phyloP scores from a whole-genome alignment of 2,888 invertebrate genomes.

The Chrysomela aeneicollis region DNA sequence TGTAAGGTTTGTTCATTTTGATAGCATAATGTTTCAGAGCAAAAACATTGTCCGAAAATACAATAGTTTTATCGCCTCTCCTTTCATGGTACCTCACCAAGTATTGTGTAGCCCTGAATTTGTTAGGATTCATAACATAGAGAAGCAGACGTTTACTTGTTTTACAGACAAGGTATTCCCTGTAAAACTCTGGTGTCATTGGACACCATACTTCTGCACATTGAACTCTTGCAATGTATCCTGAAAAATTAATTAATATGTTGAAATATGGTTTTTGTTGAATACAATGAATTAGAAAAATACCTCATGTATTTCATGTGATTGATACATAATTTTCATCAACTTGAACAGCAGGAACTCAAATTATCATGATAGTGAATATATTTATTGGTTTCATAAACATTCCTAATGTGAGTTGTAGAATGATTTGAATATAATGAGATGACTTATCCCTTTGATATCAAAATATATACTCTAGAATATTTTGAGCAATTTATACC shows the following conservation, averaged over 20 bases:
- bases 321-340: too few species aligned
- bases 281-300: background rate
- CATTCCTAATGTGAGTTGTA: too few species aligned
- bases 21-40: conserved; percentile 97
- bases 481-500: too few species aligned
- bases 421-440: too few species aligned
- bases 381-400: too few species aligned
- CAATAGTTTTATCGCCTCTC: conserved; percentile 98
- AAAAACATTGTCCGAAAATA: conserved; percentile 99
- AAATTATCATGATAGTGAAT: too few species aligned
- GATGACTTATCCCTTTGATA: too few species aligned
- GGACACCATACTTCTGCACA: conserved; percentile 99
- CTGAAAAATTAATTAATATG: conserved; percentile 15
- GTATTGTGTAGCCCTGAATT: conserved; percentile 96
- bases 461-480: too few species aligned
- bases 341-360: too few species aligned
- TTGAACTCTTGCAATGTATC: conserved; percentile 90
- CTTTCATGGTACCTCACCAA: conserved; percentile 90
- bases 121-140: conserved; percentile 99
- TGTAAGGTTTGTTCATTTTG: conserved; percentile 96
- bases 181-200: conserved; percentile 98
- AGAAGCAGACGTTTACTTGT: conserved; percentile 91
- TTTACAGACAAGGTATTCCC: conserved; percentile 92
- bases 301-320: too few species aligned
- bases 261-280: background rate